Evolutionary conservation across 2,888 invertebrate species (phyloP), one percentile per base, ranked within the genome.

Genomic region (Monoplex corrugatus): DNA sequence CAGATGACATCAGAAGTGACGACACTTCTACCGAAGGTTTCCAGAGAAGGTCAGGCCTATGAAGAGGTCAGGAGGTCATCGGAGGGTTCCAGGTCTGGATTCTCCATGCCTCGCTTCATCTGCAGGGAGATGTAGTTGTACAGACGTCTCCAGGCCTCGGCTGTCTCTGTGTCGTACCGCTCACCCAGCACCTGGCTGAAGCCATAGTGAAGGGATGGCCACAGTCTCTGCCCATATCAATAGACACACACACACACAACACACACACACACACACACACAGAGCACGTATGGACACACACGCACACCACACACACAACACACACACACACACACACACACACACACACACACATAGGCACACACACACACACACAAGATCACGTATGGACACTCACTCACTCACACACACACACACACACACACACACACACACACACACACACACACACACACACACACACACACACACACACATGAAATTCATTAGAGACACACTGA

Each of bases 71-170:
- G 28, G 57, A 78, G 88, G 35, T 90, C 89, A 40, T 88, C 88
- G 57, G 85, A 5, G 3, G 89, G 68, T 57, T 89, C 87, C 75
- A 93, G 91, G 75, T 94, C 94, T 0, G 94, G 94, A 72, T 94
- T 93, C 80, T 93, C 93, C 93, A 95, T 94, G 2, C 95, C 95
- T 23, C 92, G 91, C 90, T 93, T 94, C 95, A 95, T 95, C 87
- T 94, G 94, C 44, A 93, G 92, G 91, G 94, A 92, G 86, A 95
- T 94, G 92, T 94, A 95, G 85, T 92, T 92, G 92, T 94, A 95
- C 45, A 95, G 93, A 35, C 92, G 93, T 43, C 92, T 92, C 95
- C 95, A 95, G 6, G 95, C 94, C 43, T 95, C 94, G 68, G 94
- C 92, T 10, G 94, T 94, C 78, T 94, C 94, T 75, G 93, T 93